These are phyloP conservation scores for Novumbra hubbsi DNA, from an alignment of 2,797 vertebrate genomes.

Conservation along the genomic window DNA sequence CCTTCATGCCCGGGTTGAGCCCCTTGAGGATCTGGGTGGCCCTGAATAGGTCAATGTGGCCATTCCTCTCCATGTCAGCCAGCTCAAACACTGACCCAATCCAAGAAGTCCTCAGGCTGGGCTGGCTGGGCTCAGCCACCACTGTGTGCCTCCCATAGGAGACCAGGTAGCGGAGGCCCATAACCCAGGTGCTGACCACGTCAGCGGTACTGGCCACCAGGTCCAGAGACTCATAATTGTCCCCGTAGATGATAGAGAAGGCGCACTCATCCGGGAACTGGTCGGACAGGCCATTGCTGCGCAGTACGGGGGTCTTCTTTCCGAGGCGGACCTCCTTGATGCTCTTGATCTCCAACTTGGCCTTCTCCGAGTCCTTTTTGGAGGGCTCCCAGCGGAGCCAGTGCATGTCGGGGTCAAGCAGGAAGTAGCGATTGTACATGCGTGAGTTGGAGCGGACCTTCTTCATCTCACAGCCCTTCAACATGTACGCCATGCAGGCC, in stretches of 20 bases:
- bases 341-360: constrained; percentile 89
- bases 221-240: constrained; percentile 92
- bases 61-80: constrained; percentile 81
- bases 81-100: constrained; percentile 86
- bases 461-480: constrained; percentile 94
- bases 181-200: constrained; percentile 90
- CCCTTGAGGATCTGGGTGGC: constrained; percentile 89
- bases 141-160: constrained; percentile 88
- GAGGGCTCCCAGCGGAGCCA: constrained; percentile 91
- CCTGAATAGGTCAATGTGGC: constrained; percentile 80
- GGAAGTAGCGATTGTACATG: constrained; percentile 92
- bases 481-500: constrained; percentile 92
- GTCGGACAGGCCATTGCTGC: constrained; percentile 89
- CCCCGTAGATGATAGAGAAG: constrained; percentile 93
- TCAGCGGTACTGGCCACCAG: constrained; percentile 87
- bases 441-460: constrained; percentile 93
- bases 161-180: constrained; percentile 90
- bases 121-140: constrained; percentile 76
- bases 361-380: constrained; percentile 91
- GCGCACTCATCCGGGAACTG: constrained; percentile 92
- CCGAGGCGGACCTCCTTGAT: constrained; percentile 90
- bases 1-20: constrained; percentile 90
- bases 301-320: constrained; percentile 88
- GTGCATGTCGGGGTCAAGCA: constrained; percentile 87
- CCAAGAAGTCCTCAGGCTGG: constrained; percentile 88